Percentiles rank a stretch among this genome's conserved stretches.
These are phyloP conservation scores for Pecten maximus DNA, from an alignment of 2,888 invertebrate genomes.

Conservation along the genomic window DNA sequence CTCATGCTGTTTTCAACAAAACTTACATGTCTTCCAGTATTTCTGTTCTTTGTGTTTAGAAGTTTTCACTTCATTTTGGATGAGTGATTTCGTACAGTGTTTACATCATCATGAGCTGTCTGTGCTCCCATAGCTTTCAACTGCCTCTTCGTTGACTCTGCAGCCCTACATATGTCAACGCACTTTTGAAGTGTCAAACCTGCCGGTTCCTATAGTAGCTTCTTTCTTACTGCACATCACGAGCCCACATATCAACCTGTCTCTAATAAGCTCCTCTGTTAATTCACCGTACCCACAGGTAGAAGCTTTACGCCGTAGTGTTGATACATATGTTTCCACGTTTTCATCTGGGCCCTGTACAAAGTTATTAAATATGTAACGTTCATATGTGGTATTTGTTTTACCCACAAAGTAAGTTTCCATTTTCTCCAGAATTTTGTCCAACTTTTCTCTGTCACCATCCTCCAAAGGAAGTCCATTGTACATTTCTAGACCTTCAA, in stretches of 20 bases:
- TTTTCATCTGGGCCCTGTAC: conserved; percentile 35
- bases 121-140: conserved; percentile 13
- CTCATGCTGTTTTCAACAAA: conserved; percentile 43
- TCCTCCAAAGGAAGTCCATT: conserved; percentile 46
- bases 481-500: conserved; percentile 49
- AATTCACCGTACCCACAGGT: conserved; percentile 43
- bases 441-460: conserved; percentile 35
- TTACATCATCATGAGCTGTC: neutral
- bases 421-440: conserved; percentile 37
- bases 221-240: neutral
- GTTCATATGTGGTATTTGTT: conserved; percentile 40
- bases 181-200: conserved; percentile 38
- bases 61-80: neutral
- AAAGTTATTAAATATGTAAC: conserved; percentile 39
- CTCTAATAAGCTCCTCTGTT: conserved; percentile 39
- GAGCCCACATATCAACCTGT: conserved; percentile 49
- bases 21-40: neutral
- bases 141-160: conserved; percentile 35
- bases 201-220: conserved; percentile 14
- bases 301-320: neutral
- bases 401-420: conserved; percentile 41
- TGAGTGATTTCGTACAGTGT: neutral
- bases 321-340: conserved; percentile 39
- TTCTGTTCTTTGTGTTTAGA: neutral
- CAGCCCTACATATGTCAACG: conserved; percentile 39